Base-by-base conservation (phyloP, 2,113 vertebrate genomes). In the Hoplias malabaricus region DNA sequence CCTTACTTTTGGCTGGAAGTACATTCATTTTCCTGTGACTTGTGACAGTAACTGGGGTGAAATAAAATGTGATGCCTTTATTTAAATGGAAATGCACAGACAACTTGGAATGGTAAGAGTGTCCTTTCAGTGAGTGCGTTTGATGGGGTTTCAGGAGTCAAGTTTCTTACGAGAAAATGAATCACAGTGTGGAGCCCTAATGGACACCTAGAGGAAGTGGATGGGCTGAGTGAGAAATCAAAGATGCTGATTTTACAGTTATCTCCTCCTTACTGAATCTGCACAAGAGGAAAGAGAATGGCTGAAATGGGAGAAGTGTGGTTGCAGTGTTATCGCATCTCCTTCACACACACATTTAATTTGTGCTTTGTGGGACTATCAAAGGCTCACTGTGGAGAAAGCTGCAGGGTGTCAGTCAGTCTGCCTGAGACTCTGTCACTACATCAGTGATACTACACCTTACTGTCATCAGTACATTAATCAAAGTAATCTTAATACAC, bases 341-440 rank as follows among this genome's bases (percentile, higher is more conserved):
- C 21, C 25, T 23, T 46, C n/a, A 21, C 25, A 40, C 38, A n/a
- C 36, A 19, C 23, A 2, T 57, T 79, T 77, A 61, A 76, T 84
- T 81, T 79, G 76, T 50, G 43, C 79, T 73, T 72, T 79, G 57
- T 53, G 31, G 40, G 31, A 65, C 67, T 73, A 87, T 86, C 85
- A 79, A 83, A 88, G 83, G 48, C 77, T 83, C 76, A 48, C 82
- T 82, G 77, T 54, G 63, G 77, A 66, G 67, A 79, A 57, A 62
- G 65, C 85, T 72, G 78, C 54, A 67, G 83, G 88, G 73, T 48
- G 72, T 69, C 80, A 79, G 80, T 77, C 74, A 76, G 63, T 83
- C 84, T 72, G 83, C 83, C 73, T 72, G 62, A 75, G 78, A 62
- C 67, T 62, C 77, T 75, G 62, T 87, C 81, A 80, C 54, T 75